Conservation (phyloP, 2,797 vertebrate species). For the Sardinella longiceps region DNA sequence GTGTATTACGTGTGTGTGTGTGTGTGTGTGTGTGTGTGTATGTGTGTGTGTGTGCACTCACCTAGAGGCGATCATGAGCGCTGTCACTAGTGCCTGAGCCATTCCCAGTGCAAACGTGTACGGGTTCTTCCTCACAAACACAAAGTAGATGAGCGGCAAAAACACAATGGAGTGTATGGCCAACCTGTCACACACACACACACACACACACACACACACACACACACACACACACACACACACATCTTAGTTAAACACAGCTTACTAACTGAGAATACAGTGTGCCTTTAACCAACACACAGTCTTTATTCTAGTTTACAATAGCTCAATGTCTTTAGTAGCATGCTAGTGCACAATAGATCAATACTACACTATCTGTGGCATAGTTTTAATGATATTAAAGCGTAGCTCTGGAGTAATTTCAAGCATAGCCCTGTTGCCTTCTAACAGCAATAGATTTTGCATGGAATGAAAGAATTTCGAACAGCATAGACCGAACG, state of each 20-base stretch:
- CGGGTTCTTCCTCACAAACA: conserved; percentile 93
- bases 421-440: no score
- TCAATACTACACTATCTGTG: no score
- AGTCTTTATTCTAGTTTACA: no score
- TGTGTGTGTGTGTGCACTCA: conserved; percentile 77
- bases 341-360: no score
- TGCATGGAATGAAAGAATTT: no score
- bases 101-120: conserved; percentile 90
- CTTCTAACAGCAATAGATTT: no score
- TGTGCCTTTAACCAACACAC: no score
- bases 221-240: background rate
- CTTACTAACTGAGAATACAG: background rate
- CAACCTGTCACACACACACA: conserved; percentile 73
- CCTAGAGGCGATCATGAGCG: conserved; percentile 99
- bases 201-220: conserved; percentile 2
- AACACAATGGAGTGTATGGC: conserved; percentile 87
- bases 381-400: no score
- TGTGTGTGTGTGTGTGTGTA: conserved; percentile 8
- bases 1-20: no score
- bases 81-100: conserved; percentile 94
- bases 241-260: background rate
- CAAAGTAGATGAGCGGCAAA: conserved; percentile 90
- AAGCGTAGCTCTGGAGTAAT: no score
- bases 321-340: no score
- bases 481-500: no score